Evolutionary conservation across 2,888 invertebrate genomes (phyloP), one percentile per base, ranked within the genome.

Genomic region (Stenichneumon culpator): DNA sequence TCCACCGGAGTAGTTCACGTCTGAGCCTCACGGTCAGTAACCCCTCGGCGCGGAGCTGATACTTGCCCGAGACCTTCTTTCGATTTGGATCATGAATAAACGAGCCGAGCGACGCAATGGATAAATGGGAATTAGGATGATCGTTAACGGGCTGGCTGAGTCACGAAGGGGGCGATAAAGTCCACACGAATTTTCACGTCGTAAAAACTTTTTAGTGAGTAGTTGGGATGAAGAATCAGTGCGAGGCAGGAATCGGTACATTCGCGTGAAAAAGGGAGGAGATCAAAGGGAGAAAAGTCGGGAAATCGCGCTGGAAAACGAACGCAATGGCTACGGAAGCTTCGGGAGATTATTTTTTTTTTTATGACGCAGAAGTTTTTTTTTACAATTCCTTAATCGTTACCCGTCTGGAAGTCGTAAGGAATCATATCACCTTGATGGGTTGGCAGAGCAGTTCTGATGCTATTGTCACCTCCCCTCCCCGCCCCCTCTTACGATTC

Each of bases 21-120:
- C 80, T 80, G 84, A 70, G 65, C 67, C 28, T 77, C 52, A 82
- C 84, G 86, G 86, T 86, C 86, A 80, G 75, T 86, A 83, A 86
- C 86, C 86, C 80, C 80, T 70, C 82, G 52, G 50, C 60, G 16
- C 72, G 65, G 32, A 67, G 70, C 68, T 16, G 50, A 79, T 67
- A 70, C 74, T 77, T 74, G 70, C 44, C 78, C 80, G 81, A 83
- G 80, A 86, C 75, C 81, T 79, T 86, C 72, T 86, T 86, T 86
- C 70, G 69, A 77, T 83, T 84, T 84, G 70, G 77, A 77, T 82
- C 73, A 83, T 69, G 67, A 69, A 69, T 63, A 82, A 68, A 78
- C 73, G 80, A 83, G 54, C 60, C 72, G 73, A 65, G 50, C 75
- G 70, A 85, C 60, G 70, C 67, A 25, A 67, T 25, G 52, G 77